Evolutionary conservation across 1,140 invertebrate species (phyloP).

Genomic region (Pissodes strobi): DNA sequence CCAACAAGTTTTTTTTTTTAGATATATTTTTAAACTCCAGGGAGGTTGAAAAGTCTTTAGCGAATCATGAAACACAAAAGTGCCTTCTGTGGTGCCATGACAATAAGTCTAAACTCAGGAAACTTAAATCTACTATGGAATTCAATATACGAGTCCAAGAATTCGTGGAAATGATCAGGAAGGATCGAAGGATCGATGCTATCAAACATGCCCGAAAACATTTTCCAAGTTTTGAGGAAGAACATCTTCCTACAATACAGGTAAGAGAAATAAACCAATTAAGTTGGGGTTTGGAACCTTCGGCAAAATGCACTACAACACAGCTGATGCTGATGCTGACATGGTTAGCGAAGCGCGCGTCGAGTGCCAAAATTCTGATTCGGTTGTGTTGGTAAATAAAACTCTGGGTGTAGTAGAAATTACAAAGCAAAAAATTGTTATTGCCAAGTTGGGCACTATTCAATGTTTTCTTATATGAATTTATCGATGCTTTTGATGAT

Average conservation of each 20-base stretch:
- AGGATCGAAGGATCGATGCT: constrained; percentile 84
- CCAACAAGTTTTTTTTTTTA: constrained; percentile 55
- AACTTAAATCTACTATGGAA: constrained; percentile 87
- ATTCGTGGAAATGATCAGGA: constrained; percentile 91
- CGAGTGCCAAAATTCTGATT: too few relatives aligned
- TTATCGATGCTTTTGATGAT: too few relatives aligned
- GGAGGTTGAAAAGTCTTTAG: constrained; percentile 82
- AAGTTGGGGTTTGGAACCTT: too few relatives aligned
- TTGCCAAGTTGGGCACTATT: too few relatives aligned
- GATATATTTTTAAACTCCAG: constrained; percentile 89
- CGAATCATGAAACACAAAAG: constrained; percentile 79
- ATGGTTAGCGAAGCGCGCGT: too few relatives aligned
- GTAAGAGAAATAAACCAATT: too few relatives aligned
- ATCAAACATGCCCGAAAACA: constrained; percentile 93
- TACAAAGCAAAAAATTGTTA: too few relatives aligned
- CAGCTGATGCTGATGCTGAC: too few relatives aligned
- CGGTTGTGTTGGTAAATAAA: too few relatives aligned
- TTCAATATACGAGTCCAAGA: constrained; percentile 91
- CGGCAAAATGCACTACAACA: too few relatives aligned
- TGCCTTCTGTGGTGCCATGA: constrained; percentile 97
- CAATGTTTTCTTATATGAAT: too few relatives aligned
- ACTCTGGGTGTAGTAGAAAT: too few relatives aligned
- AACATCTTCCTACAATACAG: constrained; percentile 85
- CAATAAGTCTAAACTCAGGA: constrained; percentile 94
- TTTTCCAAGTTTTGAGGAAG: constrained; percentile 85